Base-by-base conservation (phyloP, 2,797 vertebrate genomes). In the Ispidina picta region DNA sequence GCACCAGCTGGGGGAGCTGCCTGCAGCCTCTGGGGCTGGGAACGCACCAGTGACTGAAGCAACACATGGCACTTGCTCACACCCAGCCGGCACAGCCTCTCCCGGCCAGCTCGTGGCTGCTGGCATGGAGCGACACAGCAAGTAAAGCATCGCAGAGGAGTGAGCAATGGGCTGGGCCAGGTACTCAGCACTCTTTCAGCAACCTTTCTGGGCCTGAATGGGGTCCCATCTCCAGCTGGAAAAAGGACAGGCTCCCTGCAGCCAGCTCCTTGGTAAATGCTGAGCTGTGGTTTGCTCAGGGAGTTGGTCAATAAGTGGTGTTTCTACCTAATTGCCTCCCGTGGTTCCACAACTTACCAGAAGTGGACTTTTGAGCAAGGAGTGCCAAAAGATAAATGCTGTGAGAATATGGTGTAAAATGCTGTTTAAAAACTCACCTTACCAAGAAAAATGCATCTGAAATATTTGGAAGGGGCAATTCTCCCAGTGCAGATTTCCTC, bases 101-200 rank as follows among this genome's bases (percentile, higher is more conserved):
- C 56, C 25, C 49, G 70, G 52, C 28, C 3, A 0, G 59, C 2
- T 7, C 7, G 69, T 12, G 59, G 35, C 62, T 63, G 65, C 25
- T 1, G 6, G 44, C 68, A 3, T 2, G 33, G 35, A 41, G 55
- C 29, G 13, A 56, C 33, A 71, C 70, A 76, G 86, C 31, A 33
- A 55, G 75, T 3, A 3, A 63, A 64, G 80, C 72, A 56, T 4
- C 14, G 0, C 39, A 7, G 37, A 33, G 58, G 35, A 59, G 21
- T 0, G 1, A 80, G 62, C 2, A 3, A 15, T 1, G 17, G 44
- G 44, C 70, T 64, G 73, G 62, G 39, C 9, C 48, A 10, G 41
- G 23, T 0, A 0, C 70, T 54, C 39, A 77, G 63, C 55, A 20
- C 41, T 26, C 6, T 28, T 17, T 44, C 7, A 1, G 78, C 25